Conservation (phyloP, 23 tunicate genomes). For the Styela clava region DNA sequence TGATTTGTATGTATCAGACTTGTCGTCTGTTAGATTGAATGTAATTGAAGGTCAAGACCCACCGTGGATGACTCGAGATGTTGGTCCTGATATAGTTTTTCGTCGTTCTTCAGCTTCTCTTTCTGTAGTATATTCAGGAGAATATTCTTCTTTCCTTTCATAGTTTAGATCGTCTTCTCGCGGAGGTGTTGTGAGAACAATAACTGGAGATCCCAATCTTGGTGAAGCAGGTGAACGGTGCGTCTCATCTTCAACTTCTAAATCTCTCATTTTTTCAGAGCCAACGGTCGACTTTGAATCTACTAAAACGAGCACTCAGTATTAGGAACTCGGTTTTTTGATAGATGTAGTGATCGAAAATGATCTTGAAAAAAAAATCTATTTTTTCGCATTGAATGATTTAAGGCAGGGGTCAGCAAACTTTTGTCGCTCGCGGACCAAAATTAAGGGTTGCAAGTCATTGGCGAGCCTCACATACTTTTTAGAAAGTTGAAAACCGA, state of each 20-base stretch:
- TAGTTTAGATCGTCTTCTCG: background rate
- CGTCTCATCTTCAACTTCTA: background rate
- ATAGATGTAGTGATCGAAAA: no score
- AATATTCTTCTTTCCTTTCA: background rate
- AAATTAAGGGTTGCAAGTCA: no score
- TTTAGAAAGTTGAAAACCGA: no score
- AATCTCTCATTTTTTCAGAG: background rate
- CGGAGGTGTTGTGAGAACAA: background rate
- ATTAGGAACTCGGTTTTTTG: no score
- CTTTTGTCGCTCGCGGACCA: no score
- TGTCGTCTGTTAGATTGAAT: no score
- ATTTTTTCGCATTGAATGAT: no score
- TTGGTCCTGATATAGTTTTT: background rate
- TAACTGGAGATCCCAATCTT: background rate
- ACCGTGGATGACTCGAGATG: background rate
- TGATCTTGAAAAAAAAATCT: no score
- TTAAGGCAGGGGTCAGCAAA: no score
- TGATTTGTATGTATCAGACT: no score
- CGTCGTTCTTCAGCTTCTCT: background rate
- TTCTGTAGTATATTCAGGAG: background rate
- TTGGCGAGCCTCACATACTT: no score
- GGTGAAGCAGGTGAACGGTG: background rate
- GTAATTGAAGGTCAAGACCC: no score
- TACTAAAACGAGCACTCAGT: background rate
- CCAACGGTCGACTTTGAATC: background rate